A percentile compares a stretch with the other conserved stretches of the same genome.
These are phyloP conservation scores for Lasioglossum baleicum DNA, from an alignment of 1,140 invertebrate species.

Conservation along the genomic window DNA sequence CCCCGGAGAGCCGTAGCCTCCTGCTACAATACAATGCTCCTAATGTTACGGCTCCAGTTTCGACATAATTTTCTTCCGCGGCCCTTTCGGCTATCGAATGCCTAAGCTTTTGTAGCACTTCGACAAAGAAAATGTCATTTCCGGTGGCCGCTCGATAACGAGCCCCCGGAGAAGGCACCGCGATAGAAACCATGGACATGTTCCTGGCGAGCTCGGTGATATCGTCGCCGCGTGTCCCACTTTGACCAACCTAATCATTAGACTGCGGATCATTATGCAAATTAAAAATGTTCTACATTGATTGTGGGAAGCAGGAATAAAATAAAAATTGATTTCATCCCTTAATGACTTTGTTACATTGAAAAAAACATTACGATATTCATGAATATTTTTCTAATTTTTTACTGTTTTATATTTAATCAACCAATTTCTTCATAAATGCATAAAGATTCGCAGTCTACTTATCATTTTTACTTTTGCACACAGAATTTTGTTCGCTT, in stretches of 20 bases:
- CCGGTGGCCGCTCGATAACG: conserved; percentile 68
- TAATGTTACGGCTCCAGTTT: conserved; percentile 79
- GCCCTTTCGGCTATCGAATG: conserved; percentile 55
- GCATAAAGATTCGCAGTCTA: too few species aligned
- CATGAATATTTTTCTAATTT: too few species aligned
- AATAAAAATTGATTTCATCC: too few species aligned
- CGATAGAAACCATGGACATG: conserved; percentile 23
- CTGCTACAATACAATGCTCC: conserved; percentile 79
- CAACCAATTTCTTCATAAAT: too few species aligned
- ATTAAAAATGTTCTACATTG: too few species aligned
- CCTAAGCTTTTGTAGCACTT: conserved; percentile 62
- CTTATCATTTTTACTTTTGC: too few species aligned
- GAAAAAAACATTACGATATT: too few species aligned
- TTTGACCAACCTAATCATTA: background rate
- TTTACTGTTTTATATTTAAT: too few species aligned
- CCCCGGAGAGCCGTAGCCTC: conserved; percentile 75
- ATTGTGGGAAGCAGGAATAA: too few species aligned
- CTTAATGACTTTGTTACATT: too few species aligned
- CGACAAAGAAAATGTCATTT: conserved; percentile 72
- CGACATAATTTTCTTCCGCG: conserved; percentile 76
- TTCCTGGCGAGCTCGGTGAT: background rate
- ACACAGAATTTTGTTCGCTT: too few species aligned
- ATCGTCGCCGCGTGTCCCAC: background rate
- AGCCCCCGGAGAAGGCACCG: conserved; percentile 26
- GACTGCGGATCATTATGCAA: too few species aligned